Percentiles rank a stretch among this genome's conserved stretches.
Evolutionary conservation across 2,888 invertebrate species (phyloP).

Genomic region (Clostera curtula): DNA sequence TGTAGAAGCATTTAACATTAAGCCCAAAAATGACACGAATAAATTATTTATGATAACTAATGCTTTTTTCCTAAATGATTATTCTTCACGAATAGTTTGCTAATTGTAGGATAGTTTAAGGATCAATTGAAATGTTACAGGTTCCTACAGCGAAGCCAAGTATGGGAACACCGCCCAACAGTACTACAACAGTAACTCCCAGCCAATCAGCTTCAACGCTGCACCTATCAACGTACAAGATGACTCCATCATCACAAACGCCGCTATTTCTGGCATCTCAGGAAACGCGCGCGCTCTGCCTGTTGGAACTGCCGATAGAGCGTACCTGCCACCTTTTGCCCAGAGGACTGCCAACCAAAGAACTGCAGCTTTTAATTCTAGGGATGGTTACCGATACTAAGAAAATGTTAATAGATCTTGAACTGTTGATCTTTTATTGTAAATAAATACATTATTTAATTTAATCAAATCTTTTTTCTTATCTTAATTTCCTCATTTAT

Average conservation of each 20-base stretch:
- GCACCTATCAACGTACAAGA: constrained; percentile 43
- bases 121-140: constrained; percentile 24
- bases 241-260: constrained; percentile 24
- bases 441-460: constrained; percentile 16
- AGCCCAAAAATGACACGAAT: too few species aligned
- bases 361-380: constrained; percentile 26
- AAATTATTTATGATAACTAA: too few species aligned
- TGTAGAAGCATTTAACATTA: too few species aligned
- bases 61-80: too few species aligned
- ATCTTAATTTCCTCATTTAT: too few species aligned
- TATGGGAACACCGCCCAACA: constrained; percentile 25
- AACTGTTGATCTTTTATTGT: constrained; percentile 6
- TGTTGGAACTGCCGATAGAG: constrained; percentile 22
- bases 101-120: neutral
- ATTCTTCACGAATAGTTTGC: neutral
- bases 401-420: constrained; percentile 9
- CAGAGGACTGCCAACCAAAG: constrained; percentile 15
- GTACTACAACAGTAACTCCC: constrained; percentile 11
- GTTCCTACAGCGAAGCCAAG: constrained; percentile 54
- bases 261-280: too few species aligned
- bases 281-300: neutral
- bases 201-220: constrained; percentile 22
- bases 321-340: constrained; percentile 41
- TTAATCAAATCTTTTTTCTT: too few species aligned
- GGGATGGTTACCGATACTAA: constrained; percentile 39